Conservation (phyloP, 2,113 vertebrate species). For the Peromyscus polionotus region DNA sequence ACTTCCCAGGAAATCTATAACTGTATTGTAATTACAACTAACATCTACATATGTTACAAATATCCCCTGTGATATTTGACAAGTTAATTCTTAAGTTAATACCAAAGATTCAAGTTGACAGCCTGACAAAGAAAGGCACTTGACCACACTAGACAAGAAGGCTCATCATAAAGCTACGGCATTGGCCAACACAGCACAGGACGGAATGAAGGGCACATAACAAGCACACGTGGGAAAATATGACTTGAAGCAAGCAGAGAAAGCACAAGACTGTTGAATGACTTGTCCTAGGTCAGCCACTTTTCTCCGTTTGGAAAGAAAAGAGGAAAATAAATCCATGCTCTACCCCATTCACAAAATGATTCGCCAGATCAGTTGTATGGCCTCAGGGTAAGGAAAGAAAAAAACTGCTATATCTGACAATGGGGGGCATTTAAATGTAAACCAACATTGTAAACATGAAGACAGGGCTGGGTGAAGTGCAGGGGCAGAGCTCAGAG, state of each 20-base stretch:
- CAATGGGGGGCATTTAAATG: not conserved
- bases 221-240: not conserved
- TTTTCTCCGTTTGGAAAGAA: not conserved
- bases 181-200: not conserved
- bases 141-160: not conserved
- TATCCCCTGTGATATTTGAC: not conserved
- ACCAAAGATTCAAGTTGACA: constrained; percentile 12
- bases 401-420: constrained; percentile 23
- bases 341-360: not conserved
- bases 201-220: not conserved
- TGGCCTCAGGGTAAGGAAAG: not conserved
- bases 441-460: not conserved
- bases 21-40: not conserved
- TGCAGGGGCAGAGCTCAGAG: not conserved
- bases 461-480: not conserved
- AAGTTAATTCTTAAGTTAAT: constrained; percentile 36
- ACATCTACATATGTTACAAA: not conserved
- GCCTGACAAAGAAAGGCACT: not conserved
- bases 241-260: not conserved
- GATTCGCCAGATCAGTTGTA: constrained; percentile 14
- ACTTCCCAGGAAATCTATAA: not conserved
- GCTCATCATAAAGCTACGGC: not conserved
- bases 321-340: not conserved
- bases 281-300: not conserved
- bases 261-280: not conserved